Conservation (phyloP, 1,140 invertebrate genomes). For the Atta texana region DNA sequence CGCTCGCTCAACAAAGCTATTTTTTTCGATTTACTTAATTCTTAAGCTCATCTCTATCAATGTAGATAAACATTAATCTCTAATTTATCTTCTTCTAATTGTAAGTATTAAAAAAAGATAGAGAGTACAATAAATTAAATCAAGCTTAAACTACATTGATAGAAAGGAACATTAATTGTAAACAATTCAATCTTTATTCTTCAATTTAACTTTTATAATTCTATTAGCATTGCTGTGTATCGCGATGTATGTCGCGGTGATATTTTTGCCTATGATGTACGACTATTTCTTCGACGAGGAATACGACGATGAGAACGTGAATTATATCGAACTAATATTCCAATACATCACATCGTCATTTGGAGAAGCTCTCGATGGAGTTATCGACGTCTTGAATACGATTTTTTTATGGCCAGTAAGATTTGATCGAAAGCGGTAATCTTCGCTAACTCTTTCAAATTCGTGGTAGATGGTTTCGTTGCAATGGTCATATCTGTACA, state of each 20-base stretch:
- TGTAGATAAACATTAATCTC: no score
- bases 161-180: no score
- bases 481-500: no score
- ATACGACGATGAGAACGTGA: constrained; percentile 74
- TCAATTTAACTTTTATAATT: constrained; percentile 5
- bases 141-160: no score
- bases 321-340: constrained; percentile 76
- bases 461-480: not conserved
- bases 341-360: constrained; percentile 79
- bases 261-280: constrained; percentile 79
- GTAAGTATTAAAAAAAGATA: no score
- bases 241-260: constrained; percentile 76
- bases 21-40: no score
- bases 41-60: no score
- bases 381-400: constrained; percentile 73
- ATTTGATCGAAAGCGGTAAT: constrained; percentile 45
- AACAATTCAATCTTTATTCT: not conserved
- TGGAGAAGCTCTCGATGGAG: constrained; percentile 77
- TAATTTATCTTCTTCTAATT: no score
- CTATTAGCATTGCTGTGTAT: constrained; percentile 77
- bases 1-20: no score
- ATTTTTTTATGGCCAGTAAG: constrained; percentile 79
- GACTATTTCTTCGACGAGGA: constrained; percentile 79
- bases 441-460: not conserved
- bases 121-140: no score